These are phyloP conservation scores for Esperia sulphurella DNA, from an alignment of 2,888 invertebrate genomes.

Conservation along the genomic window DNA sequence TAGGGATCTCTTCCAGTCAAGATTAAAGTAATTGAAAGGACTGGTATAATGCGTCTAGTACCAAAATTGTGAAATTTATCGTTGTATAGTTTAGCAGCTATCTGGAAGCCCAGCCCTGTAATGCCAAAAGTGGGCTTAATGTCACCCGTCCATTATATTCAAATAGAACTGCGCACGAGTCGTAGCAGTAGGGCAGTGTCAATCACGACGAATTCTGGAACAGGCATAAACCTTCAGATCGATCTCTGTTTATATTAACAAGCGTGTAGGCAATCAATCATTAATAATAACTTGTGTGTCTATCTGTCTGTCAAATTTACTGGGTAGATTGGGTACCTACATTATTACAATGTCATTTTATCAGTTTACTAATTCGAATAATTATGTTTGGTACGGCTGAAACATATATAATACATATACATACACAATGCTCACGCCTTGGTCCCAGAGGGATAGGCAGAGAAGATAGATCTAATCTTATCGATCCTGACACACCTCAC, in stretches of 20 bases:
- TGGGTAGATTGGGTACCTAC: neutral
- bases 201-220: constrained; percentile 14
- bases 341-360: constrained; percentile 1
- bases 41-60: too few species aligned
- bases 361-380: neutral
- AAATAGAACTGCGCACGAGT: constrained; percentile 13
- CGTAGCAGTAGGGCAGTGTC: constrained; percentile 15
- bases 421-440: too few species aligned
- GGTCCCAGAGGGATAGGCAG: too few species aligned
- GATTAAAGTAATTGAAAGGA: too few species aligned
- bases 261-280: constrained; percentile 1
- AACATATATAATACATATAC: too few species aligned
- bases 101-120: constrained; percentile 7
- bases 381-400: too few species aligned
- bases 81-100: neutral
- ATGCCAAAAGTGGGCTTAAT: constrained; percentile 17
- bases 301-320: neutral
- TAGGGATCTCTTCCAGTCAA: too few species aligned
- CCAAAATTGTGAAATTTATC: too few species aligned
- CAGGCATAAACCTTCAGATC: constrained; percentile 7
- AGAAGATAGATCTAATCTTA: too few species aligned
- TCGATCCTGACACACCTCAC: too few species aligned
- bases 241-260: neutral
- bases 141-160: constrained; percentile 18
- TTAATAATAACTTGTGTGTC: constrained; percentile 1